phyloP scores from a whole-genome alignment of 2,113 vertebrate species.

The Gallinago jamesoni region DNA sequence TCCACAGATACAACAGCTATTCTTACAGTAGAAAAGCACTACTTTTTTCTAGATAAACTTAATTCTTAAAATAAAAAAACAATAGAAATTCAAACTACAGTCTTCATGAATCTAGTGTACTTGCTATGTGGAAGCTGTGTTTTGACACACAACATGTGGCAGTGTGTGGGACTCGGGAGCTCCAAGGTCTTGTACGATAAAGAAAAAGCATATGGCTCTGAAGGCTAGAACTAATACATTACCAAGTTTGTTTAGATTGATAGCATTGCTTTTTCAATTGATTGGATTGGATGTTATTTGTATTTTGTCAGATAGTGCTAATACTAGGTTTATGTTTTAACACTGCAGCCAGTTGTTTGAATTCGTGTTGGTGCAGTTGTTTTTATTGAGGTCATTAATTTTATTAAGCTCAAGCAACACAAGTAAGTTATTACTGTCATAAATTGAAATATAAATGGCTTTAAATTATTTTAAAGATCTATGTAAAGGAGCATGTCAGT shows the following conservation, averaged over 20 bases:
- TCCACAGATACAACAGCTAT: background rate
- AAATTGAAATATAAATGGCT: background rate
- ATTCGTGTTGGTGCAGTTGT: background rate
- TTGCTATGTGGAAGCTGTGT: background rate
- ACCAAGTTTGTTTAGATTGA: background rate
- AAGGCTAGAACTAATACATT: background rate
- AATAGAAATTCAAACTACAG: background rate
- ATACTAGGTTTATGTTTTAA: background rate
- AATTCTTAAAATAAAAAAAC: background rate
- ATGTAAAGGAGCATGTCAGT: background rate
- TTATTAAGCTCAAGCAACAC: background rate
- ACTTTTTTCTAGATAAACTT: background rate
- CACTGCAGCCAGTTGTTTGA: background rate
- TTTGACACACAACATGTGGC: background rate
- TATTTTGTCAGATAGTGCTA: background rate
- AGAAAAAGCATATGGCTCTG: background rate
- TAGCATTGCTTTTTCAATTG: background rate
- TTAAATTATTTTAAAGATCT: background rate
- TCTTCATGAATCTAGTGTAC: background rate
- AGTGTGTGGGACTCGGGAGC: background rate
- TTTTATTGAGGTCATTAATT: constrained; percentile 1
- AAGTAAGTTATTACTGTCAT: background rate
- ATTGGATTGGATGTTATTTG: background rate
- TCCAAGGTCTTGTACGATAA: background rate
- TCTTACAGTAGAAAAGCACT: background rate